Evolutionary conservation across 2,797 vertebrate species (phyloP).

Genomic region (Hipposideros larvatus): DNA sequence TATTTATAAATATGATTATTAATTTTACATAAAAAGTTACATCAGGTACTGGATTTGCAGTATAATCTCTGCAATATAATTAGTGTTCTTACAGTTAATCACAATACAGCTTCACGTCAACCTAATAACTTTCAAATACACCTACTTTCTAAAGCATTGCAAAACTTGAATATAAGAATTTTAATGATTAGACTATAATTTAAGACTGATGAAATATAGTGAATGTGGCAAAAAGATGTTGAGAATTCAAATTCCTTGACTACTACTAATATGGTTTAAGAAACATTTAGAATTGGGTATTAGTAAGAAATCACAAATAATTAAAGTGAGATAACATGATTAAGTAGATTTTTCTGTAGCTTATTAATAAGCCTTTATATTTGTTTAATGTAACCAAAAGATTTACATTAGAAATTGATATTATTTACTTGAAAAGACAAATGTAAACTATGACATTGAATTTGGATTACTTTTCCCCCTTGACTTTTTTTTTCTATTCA

Average conservation of each 20-base stretch:
- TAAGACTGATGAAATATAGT: neutral
- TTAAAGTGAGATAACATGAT: slow-evolving; percentile 30
- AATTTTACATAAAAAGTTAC: neutral
- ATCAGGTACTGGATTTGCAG: neutral
- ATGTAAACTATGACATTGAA: neutral
- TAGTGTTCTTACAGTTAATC: neutral
- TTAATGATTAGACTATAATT: neutral
- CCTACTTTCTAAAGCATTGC: neutral
- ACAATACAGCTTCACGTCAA: neutral
- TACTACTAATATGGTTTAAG: neutral
- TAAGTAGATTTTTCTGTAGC: neutral
- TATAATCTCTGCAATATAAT: neutral
- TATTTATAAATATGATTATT: slow-evolving; percentile 31
- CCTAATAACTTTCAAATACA: neutral
- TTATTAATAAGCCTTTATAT: neutral
- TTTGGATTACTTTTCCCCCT: neutral
- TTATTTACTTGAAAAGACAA: slow-evolving; percentile 38
- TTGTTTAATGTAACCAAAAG: neutral
- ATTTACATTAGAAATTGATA: neutral
- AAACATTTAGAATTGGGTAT: slow-evolving; percentile 27
- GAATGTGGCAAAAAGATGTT: slow-evolving; percentile 21
- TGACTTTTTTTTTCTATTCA: neutral
- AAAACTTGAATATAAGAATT: slow-evolving; percentile 11
- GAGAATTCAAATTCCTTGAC: neutral
- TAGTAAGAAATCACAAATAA: slow-evolving; percentile 21